Base-by-base conservation (phyloP, 2,888 invertebrate genomes). In the Crossocerus cetratus region DNA sequence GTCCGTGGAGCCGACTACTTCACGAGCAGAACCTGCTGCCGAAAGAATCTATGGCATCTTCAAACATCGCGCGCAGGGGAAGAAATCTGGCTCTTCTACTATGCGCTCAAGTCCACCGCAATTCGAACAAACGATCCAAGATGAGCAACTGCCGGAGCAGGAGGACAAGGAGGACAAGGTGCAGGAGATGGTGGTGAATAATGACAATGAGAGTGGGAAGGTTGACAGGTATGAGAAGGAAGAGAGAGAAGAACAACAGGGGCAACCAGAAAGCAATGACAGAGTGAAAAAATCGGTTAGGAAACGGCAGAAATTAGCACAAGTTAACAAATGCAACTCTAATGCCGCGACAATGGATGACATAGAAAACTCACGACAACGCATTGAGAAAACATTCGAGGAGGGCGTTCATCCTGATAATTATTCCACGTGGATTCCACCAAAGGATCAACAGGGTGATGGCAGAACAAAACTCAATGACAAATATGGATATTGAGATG, bases 391-490 rank as follows among this genome's bases (percentile, higher is more conserved):
- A n/a, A 13, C 91, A 20, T 86, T 92, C 67, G 91, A 92, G 13
- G 87, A 90, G 43, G 90, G 88, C 20, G 43, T 76, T 8, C 81
- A 83, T 42, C 75, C 78, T 53, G 93, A 93, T 69, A 93, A 95
- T 86, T 96, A 95, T 88, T 94, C 94, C 8, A 94, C 93, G 85
- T 96, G 97, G 96, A 90, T 95, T 53, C 96, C 96, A 2, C 96
- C 96, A 0, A 83, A 90, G 78, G 92, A 93, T 86, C 96, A 96
- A 90, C 92, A 92, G 56, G 96, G 96, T 0, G 96, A 96, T 90
- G 96, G 96, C 3, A 92, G 93, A 81, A 96, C 96, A 1, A 92
- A 92, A 82, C 91, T 96, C 45, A 96, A 96, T 90, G 94, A 94
- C 45, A 96, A 95, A 90, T 94, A 92, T 87, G 96, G 96, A 18